phyloP scores from a whole-genome alignment of 1,140 invertebrate genomes.

The Hyles euphorbiae region DNA sequence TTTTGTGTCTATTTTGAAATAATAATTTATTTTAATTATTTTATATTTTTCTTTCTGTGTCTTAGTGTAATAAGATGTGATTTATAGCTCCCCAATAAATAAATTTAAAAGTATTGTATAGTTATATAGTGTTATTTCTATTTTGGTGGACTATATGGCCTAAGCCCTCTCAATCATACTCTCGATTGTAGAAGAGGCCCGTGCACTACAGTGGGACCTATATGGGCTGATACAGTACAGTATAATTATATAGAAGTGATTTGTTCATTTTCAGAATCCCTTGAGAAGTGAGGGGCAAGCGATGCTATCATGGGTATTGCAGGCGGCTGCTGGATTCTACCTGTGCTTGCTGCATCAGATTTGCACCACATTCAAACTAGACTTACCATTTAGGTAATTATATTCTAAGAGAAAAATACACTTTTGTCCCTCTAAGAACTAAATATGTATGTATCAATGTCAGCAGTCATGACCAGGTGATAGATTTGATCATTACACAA shows the following conservation, averaged over 20 bases:
- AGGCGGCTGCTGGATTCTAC: constrained; percentile 91
- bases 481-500: too few species aligned
- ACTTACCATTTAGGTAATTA: constrained; percentile 83
- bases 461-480: neutral
- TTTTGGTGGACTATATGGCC: too few species aligned
- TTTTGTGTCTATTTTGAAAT: too few species aligned
- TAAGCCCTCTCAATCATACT: too few species aligned
- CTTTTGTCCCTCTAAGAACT: neutral
- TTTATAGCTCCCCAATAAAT: neutral
- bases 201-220: too few species aligned
- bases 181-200: too few species aligned
- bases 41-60: too few species aligned
- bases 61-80: neutral
- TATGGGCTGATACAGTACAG: too few species aligned
- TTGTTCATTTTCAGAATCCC: constrained; percentile 77
- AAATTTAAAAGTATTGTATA: neutral
- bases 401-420: neutral
- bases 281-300: constrained; percentile 84
- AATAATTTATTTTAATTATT: too few species aligned
- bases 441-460: neutral
- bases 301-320: constrained; percentile 85
- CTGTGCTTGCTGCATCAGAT: constrained; percentile 88
- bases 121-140: too few species aligned
- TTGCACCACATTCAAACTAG: constrained; percentile 87
- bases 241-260: neutral